Evolutionary conservation across 2,113 vertebrate genomes (phyloP), one percentile per base, ranked within the genome.

Genomic region (Murina feae): DNA sequence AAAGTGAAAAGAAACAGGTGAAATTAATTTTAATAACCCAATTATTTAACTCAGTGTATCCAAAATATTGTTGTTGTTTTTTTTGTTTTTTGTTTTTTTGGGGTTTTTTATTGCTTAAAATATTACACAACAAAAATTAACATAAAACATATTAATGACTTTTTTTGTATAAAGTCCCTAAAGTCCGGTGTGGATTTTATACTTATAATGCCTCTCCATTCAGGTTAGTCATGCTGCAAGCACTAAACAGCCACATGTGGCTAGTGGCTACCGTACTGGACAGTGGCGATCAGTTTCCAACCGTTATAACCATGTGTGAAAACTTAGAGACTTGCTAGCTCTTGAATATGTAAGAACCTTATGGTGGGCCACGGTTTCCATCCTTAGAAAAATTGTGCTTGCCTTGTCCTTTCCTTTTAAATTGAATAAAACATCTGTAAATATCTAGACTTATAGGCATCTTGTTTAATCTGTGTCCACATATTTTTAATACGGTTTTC

Each of bases 381-480:
- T 49, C 80, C 20, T 82, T 93, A 95, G 32, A 11, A 94, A 95
- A 92, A 82, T 60, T 44, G 74, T 47, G 68, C 25, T 92, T 68
- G 20, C n/a, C 23, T 78, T 86, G 20, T 91, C 63, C 13, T 72
- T 69, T 76, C 12, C 69, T 89, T 90, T 79, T 76, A 91, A 76
- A 37, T 39, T 16, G 28, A 66, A 63, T 51, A 39, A 89, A 91
- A 88, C 63, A 7, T 91, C 37, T 93, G 1, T 84, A 89, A 55
- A 20, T 74, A 81, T 53, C 16, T 53, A 53, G 65, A 71, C 37
- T 53, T 14, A 58, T 35, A 47, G 21, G 51, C 16, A 25, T 14
- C 35, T 89, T 86, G 28, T 86, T 87, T 81, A 88, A 28, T 37
- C 16, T 94, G 28, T 90, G 49, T 72, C 35, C 9, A 44, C 14